A percentile compares a stretch with the other conserved stretches of the same genome.
These are phyloP conservation scores for Pterocles gutturalis DNA, from an alignment of 2,113 vertebrate species.

Conservation along the genomic window DNA sequence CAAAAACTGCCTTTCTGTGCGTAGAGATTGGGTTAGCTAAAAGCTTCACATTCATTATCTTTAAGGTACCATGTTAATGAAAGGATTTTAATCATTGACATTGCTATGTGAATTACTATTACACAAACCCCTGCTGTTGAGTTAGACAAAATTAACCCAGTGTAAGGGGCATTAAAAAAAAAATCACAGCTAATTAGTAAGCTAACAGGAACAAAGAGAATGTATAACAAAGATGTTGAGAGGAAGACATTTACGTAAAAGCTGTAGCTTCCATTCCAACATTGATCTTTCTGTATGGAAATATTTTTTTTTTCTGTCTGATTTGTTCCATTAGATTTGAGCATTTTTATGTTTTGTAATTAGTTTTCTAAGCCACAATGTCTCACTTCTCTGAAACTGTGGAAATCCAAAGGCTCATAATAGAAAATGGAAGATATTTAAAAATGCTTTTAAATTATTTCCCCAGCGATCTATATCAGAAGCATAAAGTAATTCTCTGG, in stretches of 20 bases:
- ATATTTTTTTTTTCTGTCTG: slow-evolving; percentile 62
- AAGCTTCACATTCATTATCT: slow-evolving; percentile 82
- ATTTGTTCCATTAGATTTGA: slow-evolving; percentile 76
- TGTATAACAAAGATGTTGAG: slow-evolving; percentile 76
- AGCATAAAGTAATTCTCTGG: slow-evolving; percentile 76
- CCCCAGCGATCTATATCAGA: slow-evolving; percentile 82
- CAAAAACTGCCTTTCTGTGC: slow-evolving; percentile 70
- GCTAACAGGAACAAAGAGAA: slow-evolving; percentile 82
- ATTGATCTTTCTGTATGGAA: slow-evolving; percentile 52
- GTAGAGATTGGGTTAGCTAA: slow-evolving; percentile 74
- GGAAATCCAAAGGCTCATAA: slow-evolving; percentile 84
- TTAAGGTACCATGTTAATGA: slow-evolving; percentile 85
- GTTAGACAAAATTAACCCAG: slow-evolving; percentile 86
- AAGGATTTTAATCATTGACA: slow-evolving; percentile 86
- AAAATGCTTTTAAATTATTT: slow-evolving; percentile 86
- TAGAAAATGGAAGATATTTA: slow-evolving; percentile 82
- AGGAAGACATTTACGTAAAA: slow-evolving; percentile 66
- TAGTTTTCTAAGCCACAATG: slow-evolving; percentile 80
- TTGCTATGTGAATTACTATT: slow-evolving; percentile 85
- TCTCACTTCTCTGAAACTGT: slow-evolving; percentile 78
- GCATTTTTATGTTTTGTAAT: slow-evolving; percentile 82
- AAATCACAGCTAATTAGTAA: slow-evolving; percentile 84
- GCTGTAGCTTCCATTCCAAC: slow-evolving; percentile 36
- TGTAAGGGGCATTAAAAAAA: slow-evolving; percentile 82
- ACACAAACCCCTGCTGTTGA: slow-evolving; percentile 86